Conservation (phyloP, 2,797 vertebrate genomes). For the Falco rusticolus region DNA sequence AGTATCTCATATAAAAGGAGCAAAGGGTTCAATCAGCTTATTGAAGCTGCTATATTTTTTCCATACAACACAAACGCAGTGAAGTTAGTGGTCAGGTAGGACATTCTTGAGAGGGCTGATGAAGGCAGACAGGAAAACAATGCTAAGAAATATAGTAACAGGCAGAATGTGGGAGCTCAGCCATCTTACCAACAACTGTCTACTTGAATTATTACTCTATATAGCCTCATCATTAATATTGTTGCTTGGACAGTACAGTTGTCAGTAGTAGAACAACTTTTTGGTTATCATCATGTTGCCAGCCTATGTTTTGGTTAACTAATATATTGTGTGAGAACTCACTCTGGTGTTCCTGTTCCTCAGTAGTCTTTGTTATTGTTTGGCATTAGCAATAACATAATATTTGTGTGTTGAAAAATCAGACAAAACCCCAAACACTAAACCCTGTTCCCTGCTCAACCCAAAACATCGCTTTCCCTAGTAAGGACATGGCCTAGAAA, state of each 20-base stretch:
- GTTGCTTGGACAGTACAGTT: not conserved
- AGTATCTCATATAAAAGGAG: not conserved
- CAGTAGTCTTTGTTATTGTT: not conserved
- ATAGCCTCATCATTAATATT: not conserved
- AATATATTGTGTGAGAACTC: not conserved
- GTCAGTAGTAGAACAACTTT: not conserved
- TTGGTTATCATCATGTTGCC: not conserved
- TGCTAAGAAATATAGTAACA: not conserved
- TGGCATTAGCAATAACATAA: not conserved
- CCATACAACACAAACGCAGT: not conserved
- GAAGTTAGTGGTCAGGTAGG: not conserved
- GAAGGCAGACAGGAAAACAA: not conserved
- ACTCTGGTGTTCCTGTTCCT: not conserved
- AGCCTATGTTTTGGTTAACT: not conserved
- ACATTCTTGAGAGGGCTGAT: not conserved
- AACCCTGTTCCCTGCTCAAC: accelerated
- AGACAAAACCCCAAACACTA: not conserved
- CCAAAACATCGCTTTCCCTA: not conserved
- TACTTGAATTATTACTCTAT: not conserved
- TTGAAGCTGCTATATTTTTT: not conserved
- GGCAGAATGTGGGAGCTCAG: not conserved
- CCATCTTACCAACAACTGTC: not conserved
- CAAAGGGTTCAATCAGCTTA: not conserved
- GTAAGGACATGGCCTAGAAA: not conserved
- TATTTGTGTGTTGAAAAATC: not conserved